Base-by-base conservation (phyloP, 1,140 invertebrate genomes). In the Drosophila neocordata region DNA sequence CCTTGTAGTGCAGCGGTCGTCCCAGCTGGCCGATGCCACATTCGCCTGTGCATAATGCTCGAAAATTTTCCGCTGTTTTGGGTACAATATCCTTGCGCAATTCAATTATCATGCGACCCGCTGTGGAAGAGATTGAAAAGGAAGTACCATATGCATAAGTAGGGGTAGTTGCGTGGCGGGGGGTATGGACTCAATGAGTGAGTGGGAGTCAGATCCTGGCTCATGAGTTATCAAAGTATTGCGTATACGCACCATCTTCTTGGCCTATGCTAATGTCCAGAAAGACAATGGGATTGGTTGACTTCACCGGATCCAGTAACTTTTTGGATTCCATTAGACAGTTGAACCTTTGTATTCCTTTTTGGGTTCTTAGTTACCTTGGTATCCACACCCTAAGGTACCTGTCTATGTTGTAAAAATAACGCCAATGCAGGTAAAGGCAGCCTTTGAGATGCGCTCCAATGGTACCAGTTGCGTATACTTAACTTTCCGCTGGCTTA, bases 61-160 rank as follows among this genome's bases (percentile, higher is more conserved):
- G 93, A 92, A 99, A 99, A 93, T 99, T 99, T 92, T 98, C 96
- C 52, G 95, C 95, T 58, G 98, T 98, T 92, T 94, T 95, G 35
- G 98, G 98, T 15, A 97, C 97, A 70, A 96, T 93, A 93, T 99
- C 95, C 84, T 95, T 95, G 77, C 95, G 94, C 48, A 98, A 92
- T 93, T 97, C 94, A 83, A 97, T 95, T 12, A 97, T 92, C 38
- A 98, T 93, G 79, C 97, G 93, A 11, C 97, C 97, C 87, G 94
- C 96, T 95, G 76, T 12, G 69, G 55, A 34, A 65, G 41, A 24
- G 9, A 44, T 44, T 15, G 11, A 12, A 41, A 20, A 24, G 22
- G 7, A 13, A 11, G 15, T 18, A 48, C 20, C 44, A 18, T 20
- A 18, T 41, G 1, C 13, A 63, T 58, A 68, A 59, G 20, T 68